Conservation (phyloP, 2,797 vertebrate species). For the Tarsius wallacei region DNA sequence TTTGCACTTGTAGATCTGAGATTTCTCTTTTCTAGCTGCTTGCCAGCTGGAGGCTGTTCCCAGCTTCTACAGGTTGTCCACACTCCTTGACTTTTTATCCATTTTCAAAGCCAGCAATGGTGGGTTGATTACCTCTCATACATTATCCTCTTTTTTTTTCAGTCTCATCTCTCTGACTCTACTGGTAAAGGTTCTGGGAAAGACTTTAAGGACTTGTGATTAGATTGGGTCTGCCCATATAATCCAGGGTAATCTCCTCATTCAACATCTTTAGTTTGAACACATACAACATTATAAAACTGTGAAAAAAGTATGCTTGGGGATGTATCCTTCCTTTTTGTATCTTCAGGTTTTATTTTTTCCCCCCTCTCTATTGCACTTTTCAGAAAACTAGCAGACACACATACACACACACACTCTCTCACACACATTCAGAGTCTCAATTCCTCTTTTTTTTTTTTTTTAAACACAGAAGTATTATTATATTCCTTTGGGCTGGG, state of each 20-base stretch:
- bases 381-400: not conserved
- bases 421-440: not conserved
- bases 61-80: not conserved
- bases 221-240: not conserved
- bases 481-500: not conserved
- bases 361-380: not conserved
- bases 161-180: not conserved
- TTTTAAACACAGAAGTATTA: not conserved
- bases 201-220: not conserved
- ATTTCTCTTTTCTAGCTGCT: not conserved
- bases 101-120: not conserved
- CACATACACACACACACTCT: not conserved
- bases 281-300: not conserved
- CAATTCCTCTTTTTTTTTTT: not conserved
- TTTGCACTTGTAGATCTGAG: not conserved
- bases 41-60: not conserved
- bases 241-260: not conserved
- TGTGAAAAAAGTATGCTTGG: not conserved
- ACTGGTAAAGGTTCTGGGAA: not conserved
- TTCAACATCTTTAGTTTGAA: not conserved
- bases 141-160: not conserved
- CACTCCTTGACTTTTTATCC: not conserved
- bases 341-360: not conserved
- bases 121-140: not conserved
- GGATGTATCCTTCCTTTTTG: not conserved